Evolutionary conservation across 2,797 vertebrate species (phyloP), one percentile per base, ranked within the genome.

Genomic region (Sebastes aleutianus): DNA sequence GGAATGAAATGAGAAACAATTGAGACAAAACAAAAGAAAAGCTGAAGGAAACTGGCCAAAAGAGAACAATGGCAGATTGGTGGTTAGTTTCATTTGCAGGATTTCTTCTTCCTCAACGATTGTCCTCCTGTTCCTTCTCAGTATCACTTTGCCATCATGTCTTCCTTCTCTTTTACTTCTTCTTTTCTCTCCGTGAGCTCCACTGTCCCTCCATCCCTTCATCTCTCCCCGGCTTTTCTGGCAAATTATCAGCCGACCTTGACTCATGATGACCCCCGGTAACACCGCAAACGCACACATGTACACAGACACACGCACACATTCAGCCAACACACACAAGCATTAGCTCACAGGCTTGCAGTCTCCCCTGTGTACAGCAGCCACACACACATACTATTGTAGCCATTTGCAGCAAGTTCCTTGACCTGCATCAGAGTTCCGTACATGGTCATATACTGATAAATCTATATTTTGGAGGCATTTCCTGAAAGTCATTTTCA

Each of bases 201-300:
- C 54, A 47, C 80, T 14, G 56, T 87, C 67, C 57, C 71, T 76
- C 63, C 69, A 24, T 85, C 47, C 14, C 65, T 62, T 34, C 75
- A 74, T 88, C 79, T 76, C 78, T 77, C 69, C 78, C 54, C 68
- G 10, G 80, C 66, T 87, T 85, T 85, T 87, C 80, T 82, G 72
- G 76, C 74, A 69, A 91, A 93, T 94, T 91, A 93, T 91, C 84
- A 90, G 66, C 88, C 91, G 91, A 94, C 93, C 92, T 94, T 93
- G 89, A 87, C 86, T 91, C 34, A n/a, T 89, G 86, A 90, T 89
- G 86, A 90, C 84, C 79, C 76, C 24, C 22, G 22, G 34, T 67
- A 76, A 58, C 71, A 74, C 56, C 31, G 26, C 36, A 27, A 65
- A 50, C 62, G 69, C 82, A 65, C 82, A 78, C 71, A 63, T 26